Evolutionary conservation across 2,888 invertebrate genomes (phyloP).

Genomic region (Pteria penguin): DNA sequence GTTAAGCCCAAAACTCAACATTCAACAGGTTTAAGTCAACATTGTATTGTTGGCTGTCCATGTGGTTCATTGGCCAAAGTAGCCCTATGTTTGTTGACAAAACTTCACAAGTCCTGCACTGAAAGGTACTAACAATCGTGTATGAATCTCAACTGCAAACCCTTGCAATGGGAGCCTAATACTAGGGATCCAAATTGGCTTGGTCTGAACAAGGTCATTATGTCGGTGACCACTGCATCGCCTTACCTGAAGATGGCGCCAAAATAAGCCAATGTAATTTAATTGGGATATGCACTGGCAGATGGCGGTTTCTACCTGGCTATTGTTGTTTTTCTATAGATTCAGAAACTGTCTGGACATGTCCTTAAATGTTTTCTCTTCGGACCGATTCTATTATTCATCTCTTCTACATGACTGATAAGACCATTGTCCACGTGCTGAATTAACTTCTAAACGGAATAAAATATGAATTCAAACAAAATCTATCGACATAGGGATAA

Average conservation of each 20-base stretch:
- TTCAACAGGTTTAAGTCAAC: conserved; percentile 12
- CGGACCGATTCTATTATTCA: not conserved
- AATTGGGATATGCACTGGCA: too few species aligned
- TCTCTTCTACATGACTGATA: not conserved
- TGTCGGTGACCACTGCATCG: not conserved
- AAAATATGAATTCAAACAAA: not conserved
- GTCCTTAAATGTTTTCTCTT: not conserved
- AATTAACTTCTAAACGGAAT: not conserved
- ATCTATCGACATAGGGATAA: not conserved
- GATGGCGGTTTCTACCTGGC: not conserved
- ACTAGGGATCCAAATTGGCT: too few species aligned
- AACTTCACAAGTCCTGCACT: not conserved
- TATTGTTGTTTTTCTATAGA: not conserved
- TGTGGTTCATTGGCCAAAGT: not conserved
- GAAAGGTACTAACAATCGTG: too few species aligned
- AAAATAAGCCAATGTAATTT: not conserved
- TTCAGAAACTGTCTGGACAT: not conserved
- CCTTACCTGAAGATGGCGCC: not conserved
- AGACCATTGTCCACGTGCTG: not conserved
- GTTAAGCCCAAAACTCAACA: conserved; percentile 20
- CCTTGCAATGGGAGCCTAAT: too few species aligned
- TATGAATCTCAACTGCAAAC: too few species aligned
- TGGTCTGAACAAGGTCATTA: too few species aligned
- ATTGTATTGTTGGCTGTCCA: not conserved
- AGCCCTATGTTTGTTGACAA: conserved; percentile 15